Evolutionary conservation across 2,888 invertebrate species (phyloP).

Genomic region (Autographa gamma): DNA sequence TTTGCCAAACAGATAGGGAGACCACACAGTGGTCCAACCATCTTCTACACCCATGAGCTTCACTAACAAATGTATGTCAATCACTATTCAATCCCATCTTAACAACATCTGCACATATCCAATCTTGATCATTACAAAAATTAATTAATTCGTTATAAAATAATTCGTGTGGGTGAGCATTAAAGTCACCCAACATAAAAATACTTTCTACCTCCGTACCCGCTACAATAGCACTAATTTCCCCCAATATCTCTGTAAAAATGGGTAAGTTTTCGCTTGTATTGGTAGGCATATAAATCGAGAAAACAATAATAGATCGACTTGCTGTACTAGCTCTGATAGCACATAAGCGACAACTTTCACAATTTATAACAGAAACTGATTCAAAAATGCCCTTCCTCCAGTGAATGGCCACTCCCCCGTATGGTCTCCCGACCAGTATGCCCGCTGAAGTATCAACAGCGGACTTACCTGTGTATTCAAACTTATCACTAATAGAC

Average conservation of each 20-base stretch:
- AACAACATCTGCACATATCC: no score
- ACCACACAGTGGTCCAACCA: neutral
- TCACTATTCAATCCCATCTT: no score
- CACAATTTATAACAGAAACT: constrained; percentile 18
- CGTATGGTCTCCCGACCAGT: constrained; percentile 19
- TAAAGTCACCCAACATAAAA: constrained; percentile 19
- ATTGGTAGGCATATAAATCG: constrained; percentile 18
- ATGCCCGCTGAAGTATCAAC: constrained; percentile 8
- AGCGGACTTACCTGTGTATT: neutral
- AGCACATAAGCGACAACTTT: constrained; percentile 8
- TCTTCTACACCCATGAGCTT: no score
- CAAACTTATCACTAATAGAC: neutral
- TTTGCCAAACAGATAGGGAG: neutral
- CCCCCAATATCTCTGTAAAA: constrained; percentile 12
- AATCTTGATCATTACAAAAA: no score
- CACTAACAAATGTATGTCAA: no score
- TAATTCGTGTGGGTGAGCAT: no score
- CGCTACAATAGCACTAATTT: constrained; percentile 7
- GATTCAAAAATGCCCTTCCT: constrained; percentile 10
- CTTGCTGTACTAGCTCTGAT: neutral
- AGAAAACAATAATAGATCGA: constrained; percentile 16
- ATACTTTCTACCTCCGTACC: constrained; percentile 22
- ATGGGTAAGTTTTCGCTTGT: constrained; percentile 10
- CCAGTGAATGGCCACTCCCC: constrained; percentile 13
- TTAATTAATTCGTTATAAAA: no score